A percentile compares a stretch with the other conserved stretches of the same genome.
Conservation (phyloP, 2,797 vertebrate genomes). For the Phylloscopus collybita region DNA sequence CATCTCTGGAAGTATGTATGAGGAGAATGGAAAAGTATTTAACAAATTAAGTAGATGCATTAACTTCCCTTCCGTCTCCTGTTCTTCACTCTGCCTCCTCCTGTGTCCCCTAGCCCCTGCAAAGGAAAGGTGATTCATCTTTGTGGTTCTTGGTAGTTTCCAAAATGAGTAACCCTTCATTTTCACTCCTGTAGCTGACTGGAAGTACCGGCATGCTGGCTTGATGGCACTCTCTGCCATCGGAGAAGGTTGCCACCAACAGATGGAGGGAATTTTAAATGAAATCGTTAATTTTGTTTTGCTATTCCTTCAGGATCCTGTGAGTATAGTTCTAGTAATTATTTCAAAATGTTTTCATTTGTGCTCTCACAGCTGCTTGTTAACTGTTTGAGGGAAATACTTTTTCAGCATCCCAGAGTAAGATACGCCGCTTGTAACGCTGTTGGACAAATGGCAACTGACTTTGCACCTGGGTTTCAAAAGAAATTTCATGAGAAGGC, state of each 20-base stretch:
- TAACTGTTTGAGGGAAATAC: slow-evolving; percentile 22
- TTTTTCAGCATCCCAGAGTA: slow-evolving; percentile 92
- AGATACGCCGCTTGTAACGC: slow-evolving; percentile 98
- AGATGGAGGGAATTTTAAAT: slow-evolving; percentile 97
- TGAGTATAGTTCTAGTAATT: slow-evolving; percentile 77
- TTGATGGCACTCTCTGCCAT: slow-evolving; percentile 98
- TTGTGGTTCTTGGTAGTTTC: neutral
- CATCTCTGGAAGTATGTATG: neutral
- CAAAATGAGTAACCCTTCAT: neutral
- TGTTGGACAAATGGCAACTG: slow-evolving; percentile 98
- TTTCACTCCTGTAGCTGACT: slow-evolving; percentile 84
- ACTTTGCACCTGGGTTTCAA: slow-evolving; percentile 98
- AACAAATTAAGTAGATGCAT: neutral
- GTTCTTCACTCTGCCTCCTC: neutral
- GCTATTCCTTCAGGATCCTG: slow-evolving; percentile 93
- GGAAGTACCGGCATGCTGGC: slow-evolving; percentile 96
- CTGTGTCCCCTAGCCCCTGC: neutral
- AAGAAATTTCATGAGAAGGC: slow-evolving; percentile 99
- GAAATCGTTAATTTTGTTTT: slow-evolving; percentile 97
- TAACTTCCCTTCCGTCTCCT: neutral
- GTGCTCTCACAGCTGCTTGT: neutral
- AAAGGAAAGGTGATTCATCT: neutral
- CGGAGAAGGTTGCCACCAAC: slow-evolving; percentile 97
- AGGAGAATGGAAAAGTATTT: neutral
- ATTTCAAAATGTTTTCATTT: neutral